Conservation (phyloP, 1,140 invertebrate species). For the Wasmannia auropunctata region DNA sequence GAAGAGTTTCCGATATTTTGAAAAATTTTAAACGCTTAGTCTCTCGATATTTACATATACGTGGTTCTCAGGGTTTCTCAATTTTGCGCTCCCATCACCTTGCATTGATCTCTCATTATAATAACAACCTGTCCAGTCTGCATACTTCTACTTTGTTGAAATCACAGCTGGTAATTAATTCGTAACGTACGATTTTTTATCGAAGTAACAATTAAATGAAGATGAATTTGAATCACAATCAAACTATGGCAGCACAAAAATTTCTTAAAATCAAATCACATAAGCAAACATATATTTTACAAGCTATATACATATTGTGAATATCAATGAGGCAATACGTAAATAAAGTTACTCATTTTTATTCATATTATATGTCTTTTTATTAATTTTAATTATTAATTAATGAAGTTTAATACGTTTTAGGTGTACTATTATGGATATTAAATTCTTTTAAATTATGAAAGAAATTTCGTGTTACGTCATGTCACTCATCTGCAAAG, state of each 20-base stretch:
- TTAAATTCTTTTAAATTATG: neutral
- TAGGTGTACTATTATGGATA: neutral
- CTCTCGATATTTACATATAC: neutral
- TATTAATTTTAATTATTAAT: neutral
- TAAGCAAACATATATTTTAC: slow-evolving; percentile 6
- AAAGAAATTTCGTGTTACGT: neutral
- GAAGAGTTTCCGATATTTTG: slow-evolving; percentile 5
- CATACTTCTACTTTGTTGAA: neutral
- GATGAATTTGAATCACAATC: neutral
- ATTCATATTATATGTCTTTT: neutral
- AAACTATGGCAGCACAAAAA: neutral
- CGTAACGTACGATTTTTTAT: neutral
- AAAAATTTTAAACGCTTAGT: neutral
- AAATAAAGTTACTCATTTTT: neutral
- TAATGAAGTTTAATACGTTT: neutral
- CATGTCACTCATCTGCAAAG: neutral
- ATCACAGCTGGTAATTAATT: neutral
- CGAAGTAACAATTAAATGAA: neutral
- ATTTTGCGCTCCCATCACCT: neutral
- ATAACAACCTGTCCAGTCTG: neutral
- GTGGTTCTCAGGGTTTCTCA: slow-evolving; percentile 21
- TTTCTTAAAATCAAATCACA: slow-evolving; percentile 10
- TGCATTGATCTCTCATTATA: neutral
- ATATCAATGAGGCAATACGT: neutral
- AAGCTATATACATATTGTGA: neutral